Conservation (phyloP, 2,113 vertebrate genomes). For the Passer domesticus region DNA sequence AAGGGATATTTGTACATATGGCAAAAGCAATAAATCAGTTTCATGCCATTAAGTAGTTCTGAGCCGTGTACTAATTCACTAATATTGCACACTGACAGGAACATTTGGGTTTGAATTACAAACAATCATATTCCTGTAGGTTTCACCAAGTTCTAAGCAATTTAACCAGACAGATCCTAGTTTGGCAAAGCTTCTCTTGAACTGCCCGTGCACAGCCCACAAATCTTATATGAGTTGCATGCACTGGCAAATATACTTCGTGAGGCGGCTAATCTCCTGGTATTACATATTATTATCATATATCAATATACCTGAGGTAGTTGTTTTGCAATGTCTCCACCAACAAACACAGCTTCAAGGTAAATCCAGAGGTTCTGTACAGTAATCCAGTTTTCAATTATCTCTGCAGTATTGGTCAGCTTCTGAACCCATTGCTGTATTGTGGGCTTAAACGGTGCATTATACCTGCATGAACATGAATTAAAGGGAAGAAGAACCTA, state of each 20-base stretch:
- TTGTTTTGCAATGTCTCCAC: conserved; percentile 87
- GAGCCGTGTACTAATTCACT: background rate
- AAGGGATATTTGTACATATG: background rate
- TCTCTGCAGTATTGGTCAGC: conserved; percentile 80
- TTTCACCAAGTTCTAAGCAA: background rate
- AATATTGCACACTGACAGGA: background rate
- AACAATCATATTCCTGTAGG: background rate
- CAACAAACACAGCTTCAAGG: conserved; percentile 87
- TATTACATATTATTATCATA: background rate
- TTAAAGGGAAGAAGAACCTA: background rate
- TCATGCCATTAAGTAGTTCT: background rate
- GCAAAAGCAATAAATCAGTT: background rate
- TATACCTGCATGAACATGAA: conserved; percentile 72
- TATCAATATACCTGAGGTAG: conserved; percentile 77
- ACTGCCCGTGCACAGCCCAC: background rate
- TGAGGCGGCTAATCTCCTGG: background rate
- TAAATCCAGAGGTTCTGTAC: conserved; percentile 90
- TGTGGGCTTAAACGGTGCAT: conserved; percentile 77
- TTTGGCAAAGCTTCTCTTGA: background rate
- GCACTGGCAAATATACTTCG: background rate
- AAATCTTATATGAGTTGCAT: background rate
- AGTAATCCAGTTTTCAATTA: conserved; percentile 84
- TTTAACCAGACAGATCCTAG: background rate
- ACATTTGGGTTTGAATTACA: background rate
- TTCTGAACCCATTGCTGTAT: conserved; percentile 87